A percentile compares a stretch with the other conserved stretches of the same genome.
Conservation (phyloP, 2,113 vertebrate species). For the Dendrocopos noguchii region DNA sequence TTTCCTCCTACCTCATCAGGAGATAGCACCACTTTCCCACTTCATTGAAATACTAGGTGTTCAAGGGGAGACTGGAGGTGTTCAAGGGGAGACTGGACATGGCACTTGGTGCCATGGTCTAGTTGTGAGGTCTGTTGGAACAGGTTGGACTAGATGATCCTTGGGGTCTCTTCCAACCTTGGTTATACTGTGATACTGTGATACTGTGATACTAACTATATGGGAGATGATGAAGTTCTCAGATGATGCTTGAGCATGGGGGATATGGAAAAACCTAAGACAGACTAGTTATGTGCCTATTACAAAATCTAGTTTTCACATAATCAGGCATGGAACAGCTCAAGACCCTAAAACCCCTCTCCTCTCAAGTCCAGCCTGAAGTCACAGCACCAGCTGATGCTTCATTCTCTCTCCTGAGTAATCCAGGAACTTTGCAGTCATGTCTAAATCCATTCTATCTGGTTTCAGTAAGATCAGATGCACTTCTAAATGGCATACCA, state of each 20-base stretch:
- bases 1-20: neutral
- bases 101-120: no score
- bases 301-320: neutral
- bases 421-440: neutral
- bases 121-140: no score
- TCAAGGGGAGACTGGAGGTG: no score
- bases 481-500: neutral
- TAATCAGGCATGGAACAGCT: neutral
- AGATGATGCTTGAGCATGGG: neutral
- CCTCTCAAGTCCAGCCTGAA: fast-evolving
- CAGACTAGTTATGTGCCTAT: neutral
- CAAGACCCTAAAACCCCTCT: neutral
- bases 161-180: no score
- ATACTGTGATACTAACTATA: no score
- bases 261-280: neutral
- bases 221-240: constrained; percentile 4
- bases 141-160: no score
- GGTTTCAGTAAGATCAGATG: constrained; percentile 11
- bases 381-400: neutral
- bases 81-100: no score
- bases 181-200: no score
- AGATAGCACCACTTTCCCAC: neutral
- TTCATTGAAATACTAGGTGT: constrained; percentile 25
- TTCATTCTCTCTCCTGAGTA: neutral
- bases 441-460: constrained; percentile 4